A percentile compares a stretch with the other conserved stretches of the same genome.
These are phyloP conservation scores for Scaptodrosophila latifasciaeformis DNA, from an alignment of 2,888 invertebrate genomes.

Conservation along the genomic window DNA sequence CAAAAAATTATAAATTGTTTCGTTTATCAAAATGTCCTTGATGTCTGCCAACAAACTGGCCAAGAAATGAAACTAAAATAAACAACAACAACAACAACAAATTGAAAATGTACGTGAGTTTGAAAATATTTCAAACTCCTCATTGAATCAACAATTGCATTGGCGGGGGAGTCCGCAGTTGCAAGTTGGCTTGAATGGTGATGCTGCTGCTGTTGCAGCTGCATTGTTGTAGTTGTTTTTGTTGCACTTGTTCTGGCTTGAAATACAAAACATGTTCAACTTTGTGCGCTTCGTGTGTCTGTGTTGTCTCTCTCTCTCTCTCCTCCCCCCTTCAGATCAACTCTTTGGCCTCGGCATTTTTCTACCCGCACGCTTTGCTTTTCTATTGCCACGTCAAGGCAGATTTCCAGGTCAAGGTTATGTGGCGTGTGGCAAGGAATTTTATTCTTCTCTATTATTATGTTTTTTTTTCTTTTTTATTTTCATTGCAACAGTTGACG, in stretches of 20 bases:
- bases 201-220: neutral
- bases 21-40: too few species aligned
- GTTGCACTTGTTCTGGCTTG: too few species aligned
- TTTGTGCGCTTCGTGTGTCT: constrained; percentile 13
- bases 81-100: too few species aligned
- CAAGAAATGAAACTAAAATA: too few species aligned
- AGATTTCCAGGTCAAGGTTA: constrained; percentile 74
- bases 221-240: too few species aligned
- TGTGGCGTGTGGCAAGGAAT: constrained; percentile 27
- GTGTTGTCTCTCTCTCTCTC: constrained; percentile 28
- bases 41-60: too few species aligned
- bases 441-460: constrained; percentile 5
- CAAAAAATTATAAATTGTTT: too few species aligned
- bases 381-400: constrained; percentile 30
- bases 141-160: too few species aligned
- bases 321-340: constrained; percentile 35
- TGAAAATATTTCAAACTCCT: too few species aligned
- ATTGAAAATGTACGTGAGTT: too few species aligned
- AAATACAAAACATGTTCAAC: too few species aligned
- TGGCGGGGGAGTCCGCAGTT: neutral
- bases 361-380: constrained; percentile 9
- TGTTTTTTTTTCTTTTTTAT: constrained; percentile 4
- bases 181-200: neutral
- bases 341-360: constrained; percentile 27
- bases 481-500: constrained; percentile 43